Evolutionary conservation across 2,113 vertebrate genomes (phyloP).

Genomic region (Macquaria australasica): DNA sequence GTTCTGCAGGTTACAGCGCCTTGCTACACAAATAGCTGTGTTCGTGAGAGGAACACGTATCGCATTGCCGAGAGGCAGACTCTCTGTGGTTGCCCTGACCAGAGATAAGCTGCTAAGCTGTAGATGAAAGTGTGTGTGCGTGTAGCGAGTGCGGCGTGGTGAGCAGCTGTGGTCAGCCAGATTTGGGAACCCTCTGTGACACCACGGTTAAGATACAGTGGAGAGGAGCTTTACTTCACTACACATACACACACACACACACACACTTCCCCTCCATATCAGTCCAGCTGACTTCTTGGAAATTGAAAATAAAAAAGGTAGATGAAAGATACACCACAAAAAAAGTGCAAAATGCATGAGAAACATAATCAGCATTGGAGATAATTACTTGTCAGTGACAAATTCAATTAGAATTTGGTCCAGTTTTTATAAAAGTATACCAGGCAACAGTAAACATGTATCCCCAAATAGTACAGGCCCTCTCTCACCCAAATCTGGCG

Average conservation of each 20-base stretch:
- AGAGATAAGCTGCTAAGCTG: constrained; percentile 81
- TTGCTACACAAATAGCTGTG: constrained; percentile 66
- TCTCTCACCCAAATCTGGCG: neutral
- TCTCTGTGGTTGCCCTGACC: constrained; percentile 66
- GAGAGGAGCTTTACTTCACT: constrained; percentile 24
- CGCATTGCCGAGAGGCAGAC: constrained; percentile 66
- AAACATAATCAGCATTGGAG: neutral
- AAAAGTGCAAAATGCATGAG: neutral
- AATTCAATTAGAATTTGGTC: neutral
- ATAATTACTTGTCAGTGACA: neutral
- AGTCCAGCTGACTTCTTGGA: constrained; percentile 4
- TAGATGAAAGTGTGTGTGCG: constrained; percentile 75
- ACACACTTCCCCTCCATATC: constrained; percentile 16
- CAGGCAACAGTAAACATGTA: neutral
- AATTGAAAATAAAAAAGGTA: neutral
- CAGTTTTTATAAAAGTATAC: neutral
- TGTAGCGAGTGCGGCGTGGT: constrained; percentile 67
- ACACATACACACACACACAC: constrained; percentile 11
- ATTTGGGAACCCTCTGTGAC: constrained; percentile 70
- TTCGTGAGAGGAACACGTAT: constrained; percentile 65
- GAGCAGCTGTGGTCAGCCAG: constrained; percentile 75
- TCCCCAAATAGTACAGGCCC: neutral
- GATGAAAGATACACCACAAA: neutral
- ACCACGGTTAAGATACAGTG: constrained; percentile 43
- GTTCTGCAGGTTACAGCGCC: constrained; percentile 38